These are phyloP conservation scores for Meteorus cinctellus DNA, from an alignment of 2,888 invertebrate genomes.

Conservation along the genomic window DNA sequence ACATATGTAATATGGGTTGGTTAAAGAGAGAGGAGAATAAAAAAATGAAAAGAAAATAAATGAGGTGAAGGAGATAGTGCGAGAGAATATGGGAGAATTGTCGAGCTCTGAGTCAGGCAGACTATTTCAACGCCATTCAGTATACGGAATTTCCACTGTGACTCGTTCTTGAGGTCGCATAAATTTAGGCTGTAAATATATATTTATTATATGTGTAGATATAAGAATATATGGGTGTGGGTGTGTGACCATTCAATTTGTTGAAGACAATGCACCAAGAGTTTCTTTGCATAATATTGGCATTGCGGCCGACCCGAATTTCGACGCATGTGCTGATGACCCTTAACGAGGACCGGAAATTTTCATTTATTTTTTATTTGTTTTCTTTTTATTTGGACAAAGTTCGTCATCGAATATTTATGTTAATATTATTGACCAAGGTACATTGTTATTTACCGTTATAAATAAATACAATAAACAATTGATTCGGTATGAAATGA, in stretches of 20 bases:
- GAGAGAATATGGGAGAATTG: not conserved
- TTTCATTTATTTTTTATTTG: not conserved
- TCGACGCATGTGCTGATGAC: conserved; percentile 28
- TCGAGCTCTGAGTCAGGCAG: conserved; percentile 10
- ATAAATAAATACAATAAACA: not conserved
- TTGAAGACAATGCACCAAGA: conserved; percentile 36
- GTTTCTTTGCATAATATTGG: conserved; percentile 41
- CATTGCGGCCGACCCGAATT: conserved; percentile 37
- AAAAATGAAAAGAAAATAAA: conserved; percentile 6
- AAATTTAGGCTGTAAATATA: conserved; percentile 13
- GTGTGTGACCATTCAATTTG: conserved; percentile 30
- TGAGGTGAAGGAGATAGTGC: not conserved
- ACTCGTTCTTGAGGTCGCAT: conserved; percentile 23
- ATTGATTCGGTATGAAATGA: no score
- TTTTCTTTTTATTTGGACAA: not conserved
- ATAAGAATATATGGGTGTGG: not conserved
- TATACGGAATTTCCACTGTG: conserved; percentile 24
- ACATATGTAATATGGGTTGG: not conserved
- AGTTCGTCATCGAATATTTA: conserved; percentile 1
- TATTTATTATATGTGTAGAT: not conserved
- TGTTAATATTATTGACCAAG: not conserved
- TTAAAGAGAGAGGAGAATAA: not conserved
- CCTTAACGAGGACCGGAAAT: conserved; percentile 32
- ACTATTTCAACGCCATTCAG: not conserved
- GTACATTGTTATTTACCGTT: not conserved